Evolutionary conservation across 1,140 invertebrate species (phyloP), one percentile per base, ranked within the genome.

Genomic region (Rhizoglyphus robini): DNA sequence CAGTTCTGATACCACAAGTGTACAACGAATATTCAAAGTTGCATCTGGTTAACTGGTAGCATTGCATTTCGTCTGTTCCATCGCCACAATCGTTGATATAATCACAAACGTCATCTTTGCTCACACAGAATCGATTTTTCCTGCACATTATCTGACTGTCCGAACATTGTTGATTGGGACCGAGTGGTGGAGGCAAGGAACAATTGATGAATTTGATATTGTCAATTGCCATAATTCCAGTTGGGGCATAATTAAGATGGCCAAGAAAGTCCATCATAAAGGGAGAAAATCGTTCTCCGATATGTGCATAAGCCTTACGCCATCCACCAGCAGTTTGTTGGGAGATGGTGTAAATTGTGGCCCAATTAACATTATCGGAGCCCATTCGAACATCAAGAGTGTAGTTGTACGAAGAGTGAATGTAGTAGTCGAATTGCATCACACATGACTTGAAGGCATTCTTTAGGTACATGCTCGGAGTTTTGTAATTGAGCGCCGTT

Each of bases 31-130:
- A 46, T 46, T 29, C 15, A 60, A 15, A 29, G 8, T 29, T n/a
- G 2, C 15, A 60, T 1, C 15, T 3, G 2, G 32, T 3, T 27
- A 5, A 15, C 2, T 13, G 29, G 1, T 15, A 13, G 13, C 27
- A 3, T 27, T 11, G 4, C 31, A 27, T 29, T 46, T 60, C 58
- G 29, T 60, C 58, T 18, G 11, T n/a, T 4, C 58, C 58, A 46
- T 60, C 58, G 29, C 58, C 58, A 46, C 93, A 96, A 73, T 95
- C 89, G 74, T 94, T 88, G 3, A 86, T 77, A 8, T 86, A 84
- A 75, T 93, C 88, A 75, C 90, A 90, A 5, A 68, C 8, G 20
- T 23, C n/a, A 58, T 68, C 63, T 5, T 58, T 29, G 2, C 47
- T 64, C 11, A 70, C 27, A 67, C 63, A 67, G 48, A 68, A 30